Evolutionary conservation across 1,140 invertebrate species (phyloP), one percentile per base, ranked within the genome.

Genomic region (Bombus polaris): DNA sequence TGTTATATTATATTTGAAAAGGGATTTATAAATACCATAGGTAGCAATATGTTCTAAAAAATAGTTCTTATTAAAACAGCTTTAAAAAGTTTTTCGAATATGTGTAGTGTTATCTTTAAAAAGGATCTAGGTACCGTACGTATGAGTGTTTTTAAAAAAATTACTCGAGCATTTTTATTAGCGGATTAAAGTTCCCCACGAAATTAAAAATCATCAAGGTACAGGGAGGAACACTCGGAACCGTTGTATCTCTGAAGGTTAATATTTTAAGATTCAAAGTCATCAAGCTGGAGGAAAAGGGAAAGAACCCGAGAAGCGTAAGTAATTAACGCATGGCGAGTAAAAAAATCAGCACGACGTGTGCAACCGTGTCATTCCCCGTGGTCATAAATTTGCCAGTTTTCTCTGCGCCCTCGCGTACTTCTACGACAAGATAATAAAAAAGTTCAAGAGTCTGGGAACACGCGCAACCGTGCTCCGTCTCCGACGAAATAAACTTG

Each of bases 381-480:
- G 32, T 25, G 18, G 65, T 35, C 53, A 53, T 70, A 78, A 89
- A 88, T 80, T 89, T 78, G 68, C 37, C 62, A 28, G 62, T 79
- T 86, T 81, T 35, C 47, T 68, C 57, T 18, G 68, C 25, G 12
- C 12, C 4, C 25, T 6, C 37, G 39, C 42, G 37, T 72, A 12
- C 72, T n/a, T 13, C 42, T 39, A 32, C 15, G 71, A 80, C 75
- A 77, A 70, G 84, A 87, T 87, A 89, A 89, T 87, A 89, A 89
- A 89, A 88, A 89, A 89, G 76, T 89, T 87, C 35, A 28, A 73
- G 78, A 80, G 78, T 59, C 35, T 62, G 57, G 68, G 62, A 83
- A 81, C 79, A 70, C 32, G 62, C 77, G 47, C 22, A n/a, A 71
- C 44, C 62, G 66, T 79, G 78, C 68, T 39, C 79, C 75, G 75